Evolutionary conservation across 92 coral and sea anemone species (phyloP), one percentile per base, ranked within the genome.

Genomic region (Paramuricea clavata): DNA sequence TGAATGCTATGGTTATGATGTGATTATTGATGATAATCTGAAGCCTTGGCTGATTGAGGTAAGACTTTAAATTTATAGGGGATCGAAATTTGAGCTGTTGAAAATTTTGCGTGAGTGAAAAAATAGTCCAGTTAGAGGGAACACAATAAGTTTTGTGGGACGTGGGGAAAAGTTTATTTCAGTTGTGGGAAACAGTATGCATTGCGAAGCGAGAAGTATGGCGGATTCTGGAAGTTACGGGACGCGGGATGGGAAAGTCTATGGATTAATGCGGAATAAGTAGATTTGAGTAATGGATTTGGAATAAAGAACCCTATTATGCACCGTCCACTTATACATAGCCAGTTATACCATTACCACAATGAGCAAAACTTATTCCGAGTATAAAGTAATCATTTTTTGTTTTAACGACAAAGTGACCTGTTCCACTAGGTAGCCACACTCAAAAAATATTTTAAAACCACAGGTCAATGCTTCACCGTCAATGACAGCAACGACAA

Each of bases 41-140:
- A 97, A 97, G 64, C 99, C 99, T 9, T 97, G 99, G 99, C 91
- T 97, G 62, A 97, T 97, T 49, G 99, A 97, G 93, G 98, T 95
- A 61, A 41, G 88, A 64, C 1, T 16, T 54, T 0, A 23, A 47
- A 17, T n/a, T 23, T 23, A 50, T 17, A 17, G 11, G 17, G 11
- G 3, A 39, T 39, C 44, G 10, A 39, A 39, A 39, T 54, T 54
- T 1, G 23, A 1, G 62, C 59, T 50, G 12, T 50, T 50, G 3
- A 2, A 8, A 50, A 13, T 39, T 39, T 39, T 4, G 4, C n/a
- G n/a, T n/a, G n/a, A n/a, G n/a, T n/a, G n/a, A n/a, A n/a, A n/a
- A n/a, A n/a, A n/a, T n/a, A n/a, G n/a, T n/a, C n/a, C n/a, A n/a
- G n/a, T n/a, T n/a, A n/a, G n/a, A n/a, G n/a, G n/a, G n/a, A n/a